Evolutionary conservation across 2,888 invertebrate species (phyloP), one percentile per base, ranked within the genome.

Genomic region (Acheta domesticus): DNA sequence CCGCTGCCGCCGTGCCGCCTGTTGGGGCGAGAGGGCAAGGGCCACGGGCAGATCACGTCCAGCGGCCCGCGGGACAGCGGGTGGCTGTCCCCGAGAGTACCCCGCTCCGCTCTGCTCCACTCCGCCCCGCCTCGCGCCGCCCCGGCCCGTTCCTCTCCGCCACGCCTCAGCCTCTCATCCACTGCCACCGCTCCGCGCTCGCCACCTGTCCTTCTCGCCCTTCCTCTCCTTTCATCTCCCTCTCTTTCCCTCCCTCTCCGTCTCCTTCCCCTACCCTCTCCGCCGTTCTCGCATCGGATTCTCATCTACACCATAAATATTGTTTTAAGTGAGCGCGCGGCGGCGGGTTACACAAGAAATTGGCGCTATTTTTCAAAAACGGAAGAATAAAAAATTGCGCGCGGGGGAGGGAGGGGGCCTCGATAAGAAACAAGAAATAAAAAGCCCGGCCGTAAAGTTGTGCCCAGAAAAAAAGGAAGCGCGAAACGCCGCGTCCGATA

Each of bases 311-410:
- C 62, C 62, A 62, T 62, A 62, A 62, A 62, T 62, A 62, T 62
- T 62, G 62, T 62, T 62, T 62, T 62, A 62, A 62, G 62, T 62
- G 62, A 62, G 62, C 62, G 62, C 62, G 62, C 62, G 62, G 14
- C 62, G 62, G 62, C 62, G 62, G 62, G 62, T 62, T 62, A 62
- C 62, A 62, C 62, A 62, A 62, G 62, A 62, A 62, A 62, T 62
- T 62, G 62, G n/a, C 62, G 62, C 62, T 62, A 62, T 62, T 62
- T 62, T 62, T 62, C n/a, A 62, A 62, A 62, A 62, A 62, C 16
- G 16, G 62, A n/a, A 62, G n/a, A n/a, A 62, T 19, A 19, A 62
- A n/a, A n/a, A 62, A 62, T 19, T n/a, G 62, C 62, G 62, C 62
- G 62, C 62, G 62, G 62, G 36, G 8, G 23, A 3, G 36, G 36